A percentile compares a stretch with the other conserved stretches of the same genome.
Evolutionary conservation across 2,888 invertebrate species (phyloP).

Genomic region (Gibbula magus): DNA sequence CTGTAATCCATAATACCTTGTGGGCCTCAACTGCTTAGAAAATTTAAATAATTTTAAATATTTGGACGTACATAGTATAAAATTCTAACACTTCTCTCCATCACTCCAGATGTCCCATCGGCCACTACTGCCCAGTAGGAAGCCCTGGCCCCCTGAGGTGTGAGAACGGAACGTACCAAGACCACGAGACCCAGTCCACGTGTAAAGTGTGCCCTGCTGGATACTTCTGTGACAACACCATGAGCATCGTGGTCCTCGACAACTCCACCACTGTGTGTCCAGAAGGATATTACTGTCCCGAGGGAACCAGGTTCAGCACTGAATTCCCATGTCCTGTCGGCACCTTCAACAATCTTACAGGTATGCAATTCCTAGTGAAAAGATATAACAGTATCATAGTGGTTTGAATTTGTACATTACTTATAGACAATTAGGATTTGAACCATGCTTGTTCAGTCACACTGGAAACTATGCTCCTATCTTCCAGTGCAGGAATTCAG

Average conservation of each 20-base stretch:
- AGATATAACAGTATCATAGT: no score
- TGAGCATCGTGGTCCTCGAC: constrained; percentile 67
- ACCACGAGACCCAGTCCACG: constrained; percentile 54
- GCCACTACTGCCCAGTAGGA: constrained; percentile 69
- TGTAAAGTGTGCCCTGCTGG: constrained; percentile 69
- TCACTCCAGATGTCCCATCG: constrained; percentile 65
- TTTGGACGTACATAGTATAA: no score
- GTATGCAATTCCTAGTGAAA: constrained; percentile 36
- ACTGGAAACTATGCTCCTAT: no score
- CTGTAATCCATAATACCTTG: no score
- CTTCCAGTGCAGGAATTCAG: no score
- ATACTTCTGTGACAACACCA: constrained; percentile 73
- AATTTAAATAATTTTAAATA: no score
- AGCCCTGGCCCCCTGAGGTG: constrained; percentile 61
- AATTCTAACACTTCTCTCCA: background rate
- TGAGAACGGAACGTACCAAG: constrained; percentile 70
- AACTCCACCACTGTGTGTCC: constrained; percentile 65
- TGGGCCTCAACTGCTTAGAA: no score
- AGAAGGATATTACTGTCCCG: constrained; percentile 65
- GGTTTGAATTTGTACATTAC: no score
- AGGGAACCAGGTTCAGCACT: constrained; percentile 63
- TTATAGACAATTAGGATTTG: no score
- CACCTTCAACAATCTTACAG: constrained; percentile 70
- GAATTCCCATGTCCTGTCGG: constrained; percentile 71
- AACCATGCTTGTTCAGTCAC: no score